phyloP scores from a whole-genome alignment of 2,113 vertebrate genomes.

The Stercorarius parasiticus region DNA sequence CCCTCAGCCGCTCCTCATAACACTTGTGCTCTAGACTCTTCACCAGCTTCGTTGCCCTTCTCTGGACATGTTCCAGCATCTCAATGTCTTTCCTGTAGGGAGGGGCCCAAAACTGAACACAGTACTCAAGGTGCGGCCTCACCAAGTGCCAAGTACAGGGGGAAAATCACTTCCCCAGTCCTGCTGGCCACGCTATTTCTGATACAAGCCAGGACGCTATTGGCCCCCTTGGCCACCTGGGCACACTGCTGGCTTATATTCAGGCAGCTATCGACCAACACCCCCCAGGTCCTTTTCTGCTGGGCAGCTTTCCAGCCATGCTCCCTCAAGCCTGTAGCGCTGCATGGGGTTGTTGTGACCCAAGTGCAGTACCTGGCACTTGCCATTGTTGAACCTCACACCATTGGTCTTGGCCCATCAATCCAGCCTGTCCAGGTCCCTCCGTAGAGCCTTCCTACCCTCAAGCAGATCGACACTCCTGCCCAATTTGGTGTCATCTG shows the following conservation, averaged over 20 bases:
- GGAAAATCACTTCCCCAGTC: not conserved
- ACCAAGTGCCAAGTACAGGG: not conserved
- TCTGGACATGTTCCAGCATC: not conserved
- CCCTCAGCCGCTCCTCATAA: not conserved
- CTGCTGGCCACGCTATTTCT: not conserved
- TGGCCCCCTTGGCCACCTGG: not conserved
- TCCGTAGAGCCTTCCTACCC: not conserved
- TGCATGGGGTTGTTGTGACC: not conserved
- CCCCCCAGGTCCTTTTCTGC: not conserved
- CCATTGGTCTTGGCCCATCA: not conserved
- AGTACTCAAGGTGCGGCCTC: not conserved
- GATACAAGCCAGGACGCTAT: not conserved
- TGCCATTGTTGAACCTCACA: not conserved
- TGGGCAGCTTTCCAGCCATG: not conserved
- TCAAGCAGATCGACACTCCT: not conserved
- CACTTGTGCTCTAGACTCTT: not conserved
- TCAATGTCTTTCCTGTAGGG: not conserved
- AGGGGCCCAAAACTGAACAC: not conserved
- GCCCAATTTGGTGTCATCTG: not conserved
- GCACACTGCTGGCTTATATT: not conserved
- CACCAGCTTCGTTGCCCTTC: not conserved
- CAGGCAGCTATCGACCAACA: not conserved
- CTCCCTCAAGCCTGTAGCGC: not conserved
- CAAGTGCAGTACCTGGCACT: not conserved
- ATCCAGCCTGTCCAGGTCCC: not conserved